Conservation (phyloP, 1,140 invertebrate species). For the Trichonephila inaurata region DNA sequence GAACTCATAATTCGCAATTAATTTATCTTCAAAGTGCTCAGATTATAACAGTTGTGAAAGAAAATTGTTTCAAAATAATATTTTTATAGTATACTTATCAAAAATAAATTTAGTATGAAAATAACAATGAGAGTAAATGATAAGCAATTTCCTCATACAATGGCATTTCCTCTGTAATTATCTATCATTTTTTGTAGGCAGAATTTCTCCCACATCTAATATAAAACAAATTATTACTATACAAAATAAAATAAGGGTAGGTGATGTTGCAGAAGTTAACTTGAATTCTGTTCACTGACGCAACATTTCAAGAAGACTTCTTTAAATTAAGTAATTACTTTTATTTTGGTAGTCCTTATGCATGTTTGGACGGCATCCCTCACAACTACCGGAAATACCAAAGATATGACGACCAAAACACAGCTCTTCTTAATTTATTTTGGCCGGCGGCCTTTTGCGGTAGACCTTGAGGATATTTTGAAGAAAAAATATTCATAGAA, state of each 20-base stretch:
- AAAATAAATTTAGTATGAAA: no score
- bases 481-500: constrained; percentile 11
- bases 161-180: no score
- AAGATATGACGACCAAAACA: background rate
- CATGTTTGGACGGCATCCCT: background rate
- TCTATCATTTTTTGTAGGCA: no score
- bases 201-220: no score
- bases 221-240: background rate
- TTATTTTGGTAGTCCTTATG: background rate
- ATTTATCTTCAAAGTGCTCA: no score
- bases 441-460: background rate
- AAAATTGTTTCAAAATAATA: no score
- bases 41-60: no score
- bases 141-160: no score
- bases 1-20: no score
- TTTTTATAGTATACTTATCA: no score
- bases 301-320: background rate
- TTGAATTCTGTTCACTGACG: background rate
- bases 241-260: background rate
- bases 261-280: background rate
- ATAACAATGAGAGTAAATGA: no score
- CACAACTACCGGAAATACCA: background rate
- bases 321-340: background rate
- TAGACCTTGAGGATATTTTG: constrained; percentile 3
- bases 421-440: background rate